These are phyloP conservation scores for Lota lota DNA, from an alignment of 2,113 vertebrate species.

Conservation along the genomic window DNA sequence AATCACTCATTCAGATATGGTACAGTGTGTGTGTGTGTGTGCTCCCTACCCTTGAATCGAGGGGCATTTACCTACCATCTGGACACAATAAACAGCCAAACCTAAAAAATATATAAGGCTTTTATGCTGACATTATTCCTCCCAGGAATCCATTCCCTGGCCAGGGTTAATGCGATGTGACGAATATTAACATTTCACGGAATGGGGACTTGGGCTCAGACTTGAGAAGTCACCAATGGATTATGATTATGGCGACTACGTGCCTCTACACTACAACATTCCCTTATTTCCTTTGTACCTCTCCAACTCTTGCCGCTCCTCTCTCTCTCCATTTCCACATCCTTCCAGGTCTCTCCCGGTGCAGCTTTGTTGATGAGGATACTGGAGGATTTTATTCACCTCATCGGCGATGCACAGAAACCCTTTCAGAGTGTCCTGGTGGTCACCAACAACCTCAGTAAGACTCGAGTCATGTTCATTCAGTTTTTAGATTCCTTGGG, in stretches of 20 bases:
- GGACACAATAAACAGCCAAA: conserved; percentile 36
- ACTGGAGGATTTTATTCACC: conserved; percentile 97
- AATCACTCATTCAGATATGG: too few species aligned
- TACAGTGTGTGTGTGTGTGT: background rate
- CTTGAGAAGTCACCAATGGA: too few species aligned
- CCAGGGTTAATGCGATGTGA: conserved; percentile 12
- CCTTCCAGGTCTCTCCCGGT: conserved; percentile 85
- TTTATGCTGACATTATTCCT: conserved; percentile 14
- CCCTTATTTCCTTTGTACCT: background rate
- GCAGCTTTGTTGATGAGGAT: conserved; percentile 91
- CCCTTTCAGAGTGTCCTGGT: conserved; percentile 96
- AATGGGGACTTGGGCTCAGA: background rate
- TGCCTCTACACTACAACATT: background rate
- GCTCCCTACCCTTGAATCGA: conserved; percentile 30
- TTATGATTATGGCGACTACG: background rate
- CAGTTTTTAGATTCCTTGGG: too few species aligned
- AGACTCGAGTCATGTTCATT: conserved; percentile 34
- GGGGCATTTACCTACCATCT: conserved; percentile 49
- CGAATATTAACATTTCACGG: conserved; percentile 18
- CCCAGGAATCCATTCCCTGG: conserved; percentile 14
- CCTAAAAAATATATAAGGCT: conserved; percentile 18
- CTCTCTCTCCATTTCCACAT: background rate
- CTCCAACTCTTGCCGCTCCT: background rate
- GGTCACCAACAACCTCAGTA: conserved; percentile 95
- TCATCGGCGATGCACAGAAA: conserved; percentile 87